These are phyloP conservation scores for Pterostichus niger DNA, from an alignment of 2,888 invertebrate genomes.

Conservation along the genomic window DNA sequence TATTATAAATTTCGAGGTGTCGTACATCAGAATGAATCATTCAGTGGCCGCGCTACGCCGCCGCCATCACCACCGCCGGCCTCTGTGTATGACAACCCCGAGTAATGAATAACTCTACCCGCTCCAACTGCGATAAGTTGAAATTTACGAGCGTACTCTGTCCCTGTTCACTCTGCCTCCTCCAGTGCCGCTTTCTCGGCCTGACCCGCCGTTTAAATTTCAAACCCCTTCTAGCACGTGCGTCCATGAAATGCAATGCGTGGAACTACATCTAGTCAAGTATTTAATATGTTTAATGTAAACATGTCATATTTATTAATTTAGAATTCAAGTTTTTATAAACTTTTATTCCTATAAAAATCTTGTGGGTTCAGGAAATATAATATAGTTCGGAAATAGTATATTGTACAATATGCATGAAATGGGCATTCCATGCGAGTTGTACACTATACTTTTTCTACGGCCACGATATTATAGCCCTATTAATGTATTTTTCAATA, in stretches of 20 bases:
- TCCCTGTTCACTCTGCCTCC: constrained; percentile 51
- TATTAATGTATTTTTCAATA: too few species aligned
- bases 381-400: too few species aligned
- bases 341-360: too few species aligned
- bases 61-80: constrained; percentile 17
- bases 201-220: neutral
- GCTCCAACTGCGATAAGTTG: constrained; percentile 63
- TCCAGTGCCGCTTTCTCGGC: constrained; percentile 16
- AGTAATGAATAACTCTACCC: constrained; percentile 65
- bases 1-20: constrained; percentile 66
- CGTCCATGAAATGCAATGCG: neutral
- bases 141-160: constrained; percentile 61
- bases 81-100: constrained; percentile 64
- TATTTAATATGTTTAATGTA: neutral
- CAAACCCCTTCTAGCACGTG: constrained; percentile 24
- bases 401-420: too few species aligned
- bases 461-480: too few species aligned
- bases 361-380: too few species aligned
- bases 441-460: too few species aligned
- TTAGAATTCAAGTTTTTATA: too few species aligned
- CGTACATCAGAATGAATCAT: constrained; percentile 66
- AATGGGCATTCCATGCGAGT: too few species aligned
- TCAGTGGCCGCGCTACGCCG: constrained; percentile 47
- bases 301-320: neutral
- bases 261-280: neutral